Base-by-base conservation (phyloP, 2,888 invertebrate genomes). In the Phytoseiulus persimilis region DNA sequence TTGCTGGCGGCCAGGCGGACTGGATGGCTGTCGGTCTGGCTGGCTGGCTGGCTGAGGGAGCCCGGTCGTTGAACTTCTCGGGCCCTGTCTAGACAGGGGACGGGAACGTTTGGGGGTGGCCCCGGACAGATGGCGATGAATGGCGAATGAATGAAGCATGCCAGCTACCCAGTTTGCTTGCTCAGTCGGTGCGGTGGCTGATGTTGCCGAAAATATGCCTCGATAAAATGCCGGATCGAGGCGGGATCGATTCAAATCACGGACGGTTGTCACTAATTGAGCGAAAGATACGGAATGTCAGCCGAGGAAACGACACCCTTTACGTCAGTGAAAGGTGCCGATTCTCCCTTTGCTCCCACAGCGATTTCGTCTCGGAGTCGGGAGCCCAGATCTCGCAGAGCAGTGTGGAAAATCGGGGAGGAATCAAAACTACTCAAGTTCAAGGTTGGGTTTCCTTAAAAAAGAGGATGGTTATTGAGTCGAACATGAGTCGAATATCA, bases 51-150 rank as follows among this genome's bases (percentile, higher is more conserved):
- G 65, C 65, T 28, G 65, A 65, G 28, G 65, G 65, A 65, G 65
- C 65, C 11, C 65, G 65, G 65, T 65, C 65, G 65, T 65, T 65
- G 65, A 65, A 65, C 65, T 65, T 65, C 18, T 65, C 65, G 65
- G 65, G 65, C 65, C 65, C 65, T 65, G 65, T 65, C 65, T 65
- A 65, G 65, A 65, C 65, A 65, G 65, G 65, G 65, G 65, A 65
- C 65, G 65, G 65, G 65, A 23, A 65, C 65, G 65, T 28, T 65
- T 65, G 65, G 65, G 65, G 65, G 65, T 65, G 65, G 65, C 65
- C 5, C 65, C 65, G 65, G 65, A 65, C 65, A 65, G 65, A 65
- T 65, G 65, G 65, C 65, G 65, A 65, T 65, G 65, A 65, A 65
- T 65, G 65, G 28, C 14, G 65, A 23, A 65, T 65, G 65, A 65